Evolutionary conservation across 2,797 vertebrate species (phyloP).

Genomic region (Cottoperca gobio): DNA sequence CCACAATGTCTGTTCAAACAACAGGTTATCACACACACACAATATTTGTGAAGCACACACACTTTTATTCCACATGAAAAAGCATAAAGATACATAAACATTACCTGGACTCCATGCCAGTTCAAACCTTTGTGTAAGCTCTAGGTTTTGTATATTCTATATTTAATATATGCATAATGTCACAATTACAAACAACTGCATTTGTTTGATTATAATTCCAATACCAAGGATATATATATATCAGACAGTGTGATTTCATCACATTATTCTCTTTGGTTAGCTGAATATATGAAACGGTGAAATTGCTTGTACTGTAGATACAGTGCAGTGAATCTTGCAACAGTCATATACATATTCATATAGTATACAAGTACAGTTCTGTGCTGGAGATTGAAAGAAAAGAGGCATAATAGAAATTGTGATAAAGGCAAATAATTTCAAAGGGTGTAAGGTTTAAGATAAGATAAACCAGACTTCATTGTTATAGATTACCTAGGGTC

Average conservation of each 20-base stretch:
- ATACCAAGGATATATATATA: neutral
- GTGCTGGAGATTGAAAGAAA: neutral
- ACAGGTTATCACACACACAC: neutral
- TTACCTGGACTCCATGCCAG: neutral
- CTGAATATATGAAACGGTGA: neutral
- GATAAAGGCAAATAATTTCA: constrained; percentile 10
- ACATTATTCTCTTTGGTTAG: constrained; percentile 42
- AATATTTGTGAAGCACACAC: constrained; percentile 18
- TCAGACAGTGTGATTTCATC: neutral
- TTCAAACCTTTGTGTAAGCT: constrained; percentile 8
- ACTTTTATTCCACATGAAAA: constrained; percentile 51
- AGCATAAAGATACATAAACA: neutral
- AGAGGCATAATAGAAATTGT: neutral
- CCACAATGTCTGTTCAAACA: neutral
- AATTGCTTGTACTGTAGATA: neutral
- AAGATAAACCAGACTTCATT: constrained; percentile 1
- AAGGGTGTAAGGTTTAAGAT: constrained; percentile 10
- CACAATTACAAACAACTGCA: neutral
- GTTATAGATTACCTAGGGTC: neutral
- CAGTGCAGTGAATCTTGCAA: constrained; percentile 18
- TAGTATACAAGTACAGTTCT: neutral
- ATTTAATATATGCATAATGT: neutral
- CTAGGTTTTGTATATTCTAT: neutral
- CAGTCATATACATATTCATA: neutral
- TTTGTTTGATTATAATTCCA: neutral